phyloP scores from a whole-genome alignment of 2,888 invertebrate species.

The Ennomos erosarius region DNA sequence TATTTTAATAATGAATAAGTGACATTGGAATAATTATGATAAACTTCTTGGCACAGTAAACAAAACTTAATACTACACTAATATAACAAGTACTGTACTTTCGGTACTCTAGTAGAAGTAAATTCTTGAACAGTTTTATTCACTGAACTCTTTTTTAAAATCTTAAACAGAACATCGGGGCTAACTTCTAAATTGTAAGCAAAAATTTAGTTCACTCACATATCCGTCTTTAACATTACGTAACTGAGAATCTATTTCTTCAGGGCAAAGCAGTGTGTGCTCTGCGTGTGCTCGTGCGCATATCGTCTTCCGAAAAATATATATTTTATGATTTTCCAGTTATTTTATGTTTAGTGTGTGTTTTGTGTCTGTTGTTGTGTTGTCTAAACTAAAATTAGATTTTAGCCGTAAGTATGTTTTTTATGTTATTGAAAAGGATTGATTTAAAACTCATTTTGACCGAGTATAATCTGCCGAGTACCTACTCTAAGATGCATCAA shows the following conservation, averaged over 20 bases:
- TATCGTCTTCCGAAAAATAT: slow-evolving; percentile 21
- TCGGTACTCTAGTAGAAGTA: too few species aligned
- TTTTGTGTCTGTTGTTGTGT: slow-evolving; percentile 15
- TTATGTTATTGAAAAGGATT: too few species aligned
- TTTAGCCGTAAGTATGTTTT: slow-evolving; percentile 4
- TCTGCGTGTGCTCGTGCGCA: slow-evolving; percentile 26
- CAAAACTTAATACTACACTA: too few species aligned
- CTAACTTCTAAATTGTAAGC: background rate
- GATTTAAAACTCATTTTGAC: too few species aligned
- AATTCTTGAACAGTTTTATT: background rate
- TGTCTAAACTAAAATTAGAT: background rate
- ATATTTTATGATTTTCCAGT: background rate
- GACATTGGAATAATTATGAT: too few species aligned
- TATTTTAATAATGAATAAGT: too few species aligned
- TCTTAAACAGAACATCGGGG: slow-evolving; percentile 1
- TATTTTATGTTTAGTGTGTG: slow-evolving; percentile 13
- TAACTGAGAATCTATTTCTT: slow-evolving; percentile 42
- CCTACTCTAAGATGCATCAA: too few species aligned
- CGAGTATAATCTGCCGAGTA: too few species aligned
- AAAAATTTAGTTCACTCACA: slow-evolving; percentile 46
- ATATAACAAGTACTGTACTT: too few species aligned
- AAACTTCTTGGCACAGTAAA: too few species aligned
- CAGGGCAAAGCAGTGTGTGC: slow-evolving; percentile 7
- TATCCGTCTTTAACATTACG: slow-evolving; percentile 36
- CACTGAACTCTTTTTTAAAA: background rate